Evolutionary conservation across 2,797 vertebrate species (phyloP).

Genomic region (Centropyge bicolor): DNA sequence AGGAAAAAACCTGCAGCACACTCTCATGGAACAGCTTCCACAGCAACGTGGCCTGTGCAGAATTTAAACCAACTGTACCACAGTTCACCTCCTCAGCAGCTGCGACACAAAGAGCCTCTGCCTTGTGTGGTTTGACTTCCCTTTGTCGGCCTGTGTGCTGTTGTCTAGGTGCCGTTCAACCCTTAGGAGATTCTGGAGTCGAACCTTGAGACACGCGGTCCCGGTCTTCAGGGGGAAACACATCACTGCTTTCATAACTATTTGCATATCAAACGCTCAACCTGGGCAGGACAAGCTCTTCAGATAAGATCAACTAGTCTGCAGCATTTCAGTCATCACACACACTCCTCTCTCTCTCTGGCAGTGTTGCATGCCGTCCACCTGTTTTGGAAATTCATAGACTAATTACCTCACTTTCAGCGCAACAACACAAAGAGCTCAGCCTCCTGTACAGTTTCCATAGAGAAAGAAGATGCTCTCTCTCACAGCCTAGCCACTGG

Average conservation of each 20-base stretch:
- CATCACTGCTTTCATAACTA: conserved; percentile 42
- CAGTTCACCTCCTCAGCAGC: conserved; percentile 31
- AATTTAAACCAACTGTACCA: conserved; percentile 21
- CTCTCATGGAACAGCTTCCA: conserved; percentile 16
- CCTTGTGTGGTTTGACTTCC: conserved; percentile 29
- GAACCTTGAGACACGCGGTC: conserved; percentile 45
- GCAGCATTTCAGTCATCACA: conserved; percentile 29
- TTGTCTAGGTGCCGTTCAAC: conserved; percentile 58
- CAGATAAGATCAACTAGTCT: conserved; percentile 44
- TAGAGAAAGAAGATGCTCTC: conserved; percentile 13
- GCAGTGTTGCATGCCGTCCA: conserved; percentile 8
- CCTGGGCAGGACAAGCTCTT: conserved; percentile 42
- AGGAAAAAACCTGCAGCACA: not conserved
- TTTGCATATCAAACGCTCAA: conserved; percentile 65
- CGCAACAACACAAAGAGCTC: conserved; percentile 9
- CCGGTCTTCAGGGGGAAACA: conserved; percentile 15
- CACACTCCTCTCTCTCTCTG: not conserved
- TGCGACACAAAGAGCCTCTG: conserved; percentile 43
- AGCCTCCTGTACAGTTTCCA: conserved; percentile 11
- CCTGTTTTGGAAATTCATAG: conserved; percentile 33
- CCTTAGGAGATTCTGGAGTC: conserved; percentile 40
- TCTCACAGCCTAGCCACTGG: not conserved
- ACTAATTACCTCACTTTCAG: conserved; percentile 26
- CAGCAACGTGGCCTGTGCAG: conserved; percentile 20
- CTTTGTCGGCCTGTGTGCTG: conserved; percentile 46